These are phyloP conservation scores for Mionectes macconnelli DNA, from an alignment of 2,113 vertebrate species.

Conservation along the genomic window DNA sequence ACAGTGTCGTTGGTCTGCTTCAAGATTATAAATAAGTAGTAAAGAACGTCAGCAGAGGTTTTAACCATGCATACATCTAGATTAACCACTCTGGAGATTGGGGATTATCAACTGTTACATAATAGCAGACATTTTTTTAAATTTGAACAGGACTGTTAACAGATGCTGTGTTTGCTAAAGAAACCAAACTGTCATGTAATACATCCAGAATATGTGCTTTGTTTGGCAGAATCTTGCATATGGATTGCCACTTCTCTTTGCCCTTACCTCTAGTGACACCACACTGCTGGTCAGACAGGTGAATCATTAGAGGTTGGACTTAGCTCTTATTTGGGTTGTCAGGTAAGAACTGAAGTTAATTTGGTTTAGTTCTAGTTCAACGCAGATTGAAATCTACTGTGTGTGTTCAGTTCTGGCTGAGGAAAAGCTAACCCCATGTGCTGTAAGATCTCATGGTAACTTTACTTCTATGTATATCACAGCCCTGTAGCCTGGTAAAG, in stretches of 20 bases:
- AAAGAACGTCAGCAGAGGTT: neutral
- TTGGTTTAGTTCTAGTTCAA: neutral
- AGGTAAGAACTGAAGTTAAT: neutral
- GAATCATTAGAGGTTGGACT: neutral
- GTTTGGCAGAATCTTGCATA: neutral
- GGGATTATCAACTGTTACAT: neutral
- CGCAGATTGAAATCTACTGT: neutral
- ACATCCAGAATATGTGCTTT: neutral
- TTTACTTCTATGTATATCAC: neutral
- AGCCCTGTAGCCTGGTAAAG: neutral
- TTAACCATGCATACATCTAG: neutral
- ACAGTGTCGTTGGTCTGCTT: neutral
- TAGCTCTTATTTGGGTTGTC: neutral
- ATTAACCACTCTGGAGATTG: neutral
- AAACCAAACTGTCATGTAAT: neutral
- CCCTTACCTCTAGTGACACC: neutral
- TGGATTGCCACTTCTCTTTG: neutral
- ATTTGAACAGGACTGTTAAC: neutral
- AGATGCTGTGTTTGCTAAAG: constrained; percentile 14
- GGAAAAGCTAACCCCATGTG: neutral
- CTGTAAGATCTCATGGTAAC: neutral
- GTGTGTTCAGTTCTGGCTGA: neutral
- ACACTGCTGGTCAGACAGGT: neutral
- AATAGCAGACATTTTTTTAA: neutral
- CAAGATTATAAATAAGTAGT: neutral